Conservation (phyloP, 35 echinoderm and acorn worm genomes). For the Eucidaris tribuloides region DNA sequence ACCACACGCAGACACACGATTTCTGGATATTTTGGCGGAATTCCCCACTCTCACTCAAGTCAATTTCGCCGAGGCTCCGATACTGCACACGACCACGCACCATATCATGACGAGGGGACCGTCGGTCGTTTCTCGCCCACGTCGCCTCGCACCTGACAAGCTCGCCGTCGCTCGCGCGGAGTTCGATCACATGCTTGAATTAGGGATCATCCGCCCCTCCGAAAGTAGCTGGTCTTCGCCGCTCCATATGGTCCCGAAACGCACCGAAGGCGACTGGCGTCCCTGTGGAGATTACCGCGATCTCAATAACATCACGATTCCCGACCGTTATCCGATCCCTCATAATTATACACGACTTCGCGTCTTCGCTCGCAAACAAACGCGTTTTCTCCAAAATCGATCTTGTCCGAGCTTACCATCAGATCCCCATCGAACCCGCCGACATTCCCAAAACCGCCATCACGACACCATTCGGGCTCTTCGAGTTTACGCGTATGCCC, state of each 20-base stretch:
- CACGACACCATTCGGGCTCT: slow-evolving; percentile 52
- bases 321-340: slow-evolving; percentile 59
- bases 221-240: slow-evolving; percentile 58
- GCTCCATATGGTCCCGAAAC: slow-evolving; percentile 53
- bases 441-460: slow-evolving; percentile 50
- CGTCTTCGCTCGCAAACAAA: background rate
- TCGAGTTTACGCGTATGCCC: slow-evolving; percentile 45
- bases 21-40: no score
- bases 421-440: slow-evolving; percentile 50
- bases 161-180: no score
- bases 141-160: no score
- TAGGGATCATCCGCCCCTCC: no score
- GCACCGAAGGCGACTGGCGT: slow-evolving; percentile 57
- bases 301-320: slow-evolving; percentile 45
- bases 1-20: no score
- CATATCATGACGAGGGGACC: no score
- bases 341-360: slow-evolving; percentile 63
- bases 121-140: no score
- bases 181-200: no score
- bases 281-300: slow-evolving; percentile 69
- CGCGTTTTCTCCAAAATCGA: slow-evolving; percentile 40
- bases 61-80: no score
- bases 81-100: no score
- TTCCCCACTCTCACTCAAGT: no score
- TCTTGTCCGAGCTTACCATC: slow-evolving; percentile 52